Base-by-base conservation (phyloP, 2,113 vertebrate genomes). In the Ceyx margarethae region DNA sequence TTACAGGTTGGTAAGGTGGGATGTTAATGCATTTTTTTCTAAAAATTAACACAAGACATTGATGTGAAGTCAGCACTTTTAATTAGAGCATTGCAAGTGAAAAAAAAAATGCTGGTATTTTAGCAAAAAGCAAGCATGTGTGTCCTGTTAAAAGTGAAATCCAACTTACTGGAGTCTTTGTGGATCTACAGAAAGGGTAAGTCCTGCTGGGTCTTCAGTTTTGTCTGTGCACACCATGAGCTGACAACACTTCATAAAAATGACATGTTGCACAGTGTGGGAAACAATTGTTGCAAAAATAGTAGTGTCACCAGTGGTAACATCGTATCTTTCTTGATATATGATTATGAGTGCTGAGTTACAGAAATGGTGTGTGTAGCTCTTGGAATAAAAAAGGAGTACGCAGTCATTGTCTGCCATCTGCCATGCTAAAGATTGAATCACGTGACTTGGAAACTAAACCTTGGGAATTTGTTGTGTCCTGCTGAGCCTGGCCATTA, bases 401-500 rank as follows among this genome's bases (percentile, higher is more conserved):
- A 82, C 78, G 75, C 60, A 82, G 81, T 73, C 81, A 94, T 95
- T 95, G 88, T 95, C 87, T 96, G 91, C 97, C 97, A 97, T 98
- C 97, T 98, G 97, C 96, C 95, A 92, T 64, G 68, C 89, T 77
- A 65, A 85, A 81, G 93, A 89, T 85, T 3, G 90, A 89, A 78
- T 96, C 95, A 96, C 92, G 65, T 95, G 83, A 43, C 85, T 94
- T 96, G 85, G 87, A 95, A 92, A 85, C 69, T 92, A 96, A 94
- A 96, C 89, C 93, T 95, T 89, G 91, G 93, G 89, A 96, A 95
- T 96, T 95, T 95, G 92, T 89, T 95, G 88, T 90, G 85, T 96
- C 97, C 96, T 15, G 56, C 93, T 95, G 96, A 94, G 93, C 86
- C 83, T 94, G 78, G 90, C 90, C 95, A 96, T 97, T 97, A 97